phyloP scores from a whole-genome alignment of 1,140 invertebrate species.

The Lordiphosa collinella region DNA sequence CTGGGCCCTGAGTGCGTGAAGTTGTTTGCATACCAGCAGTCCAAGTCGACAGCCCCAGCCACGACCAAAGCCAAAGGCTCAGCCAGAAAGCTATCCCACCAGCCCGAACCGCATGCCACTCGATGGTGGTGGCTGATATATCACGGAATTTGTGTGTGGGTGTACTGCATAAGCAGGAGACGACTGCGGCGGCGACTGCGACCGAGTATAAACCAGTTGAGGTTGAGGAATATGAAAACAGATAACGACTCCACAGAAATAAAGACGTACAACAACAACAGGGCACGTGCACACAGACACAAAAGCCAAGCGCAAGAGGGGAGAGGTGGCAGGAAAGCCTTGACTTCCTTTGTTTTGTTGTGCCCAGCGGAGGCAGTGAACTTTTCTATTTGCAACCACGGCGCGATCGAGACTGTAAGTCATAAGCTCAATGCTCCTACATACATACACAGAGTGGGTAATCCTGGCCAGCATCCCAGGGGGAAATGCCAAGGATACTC shows the following conservation, averaged over 20 bases:
- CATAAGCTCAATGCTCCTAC: neutral
- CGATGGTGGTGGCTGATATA: slow-evolving; percentile 66
- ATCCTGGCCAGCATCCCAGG: slow-evolving; percentile 1
- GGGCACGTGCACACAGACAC: slow-evolving; percentile 42
- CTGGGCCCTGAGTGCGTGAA: slow-evolving; percentile 26
- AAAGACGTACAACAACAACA: slow-evolving; percentile 66
- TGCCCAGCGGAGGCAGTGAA: slow-evolving; percentile 46
- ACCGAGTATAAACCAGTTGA: slow-evolving; percentile 58
- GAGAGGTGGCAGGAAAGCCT: slow-evolving; percentile 29
- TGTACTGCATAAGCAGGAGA: slow-evolving; percentile 53
- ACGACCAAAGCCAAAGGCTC: slow-evolving; percentile 19
- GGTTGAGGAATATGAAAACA: slow-evolving; percentile 72
- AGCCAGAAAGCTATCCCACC: slow-evolving; percentile 15
- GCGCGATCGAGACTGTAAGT: slow-evolving; percentile 11
- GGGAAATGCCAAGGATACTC: no score
- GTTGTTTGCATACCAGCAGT: slow-evolving; percentile 58
- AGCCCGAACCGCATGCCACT: slow-evolving; percentile 38
- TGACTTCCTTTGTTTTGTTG: slow-evolving; percentile 69
- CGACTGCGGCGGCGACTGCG: slow-evolving; percentile 10
- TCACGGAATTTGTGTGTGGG: slow-evolving; percentile 72
- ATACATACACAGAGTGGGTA: neutral
- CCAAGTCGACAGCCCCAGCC: slow-evolving; percentile 14
- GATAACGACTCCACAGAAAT: slow-evolving; percentile 65
- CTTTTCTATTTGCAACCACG: slow-evolving; percentile 33
- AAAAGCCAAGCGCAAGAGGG: slow-evolving; percentile 17